These are phyloP conservation scores for Philypnodon macrostomus DNA, from an alignment of 2,797 vertebrate genomes.

Conservation along the genomic window DNA sequence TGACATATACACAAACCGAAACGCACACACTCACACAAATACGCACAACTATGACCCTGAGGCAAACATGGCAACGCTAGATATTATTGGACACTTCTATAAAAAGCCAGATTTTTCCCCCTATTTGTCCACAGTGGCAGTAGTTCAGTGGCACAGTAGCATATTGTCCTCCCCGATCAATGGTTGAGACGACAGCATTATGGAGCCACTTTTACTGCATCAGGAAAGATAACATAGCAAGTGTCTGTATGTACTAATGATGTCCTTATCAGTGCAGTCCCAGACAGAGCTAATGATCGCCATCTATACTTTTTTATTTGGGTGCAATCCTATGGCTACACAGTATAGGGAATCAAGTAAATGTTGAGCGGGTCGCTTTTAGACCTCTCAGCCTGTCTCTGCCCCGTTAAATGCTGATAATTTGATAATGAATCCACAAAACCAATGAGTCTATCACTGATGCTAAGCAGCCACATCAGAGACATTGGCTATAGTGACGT, in stretches of 20 bases:
- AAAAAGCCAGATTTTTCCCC: slow-evolving; percentile 63
- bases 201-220: slow-evolving; percentile 32
- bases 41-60: slow-evolving; percentile 44
- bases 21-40: slow-evolving; percentile 19
- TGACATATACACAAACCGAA: slow-evolving; percentile 24
- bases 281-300: slow-evolving; percentile 48
- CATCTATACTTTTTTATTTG: slow-evolving; percentile 35
- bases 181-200: slow-evolving; percentile 49
- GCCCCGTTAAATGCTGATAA: slow-evolving; percentile 16
- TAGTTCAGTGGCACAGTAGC: slow-evolving; percentile 49
- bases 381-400: slow-evolving; percentile 10
- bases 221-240: slow-evolving; percentile 55
- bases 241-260: slow-evolving; percentile 54
- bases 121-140: slow-evolving; percentile 37
- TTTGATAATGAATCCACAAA: slow-evolving; percentile 12
- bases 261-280: slow-evolving; percentile 36
- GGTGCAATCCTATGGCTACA: slow-evolving; percentile 21
- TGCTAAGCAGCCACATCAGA: slow-evolving; percentile 17
- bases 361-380: slow-evolving; percentile 7
- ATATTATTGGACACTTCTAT: slow-evolving; percentile 73
- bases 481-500: slow-evolving; percentile 21
- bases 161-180: slow-evolving; percentile 56
- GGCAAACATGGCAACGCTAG: slow-evolving; percentile 66
- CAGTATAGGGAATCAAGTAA: slow-evolving; percentile 23
- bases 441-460: neutral